A percentile compares a stretch with the other conserved stretches of the same genome.
These are phyloP conservation scores for Lepus timidus DNA, from an alignment of 2,113 vertebrate genomes.

Conservation along the genomic window DNA sequence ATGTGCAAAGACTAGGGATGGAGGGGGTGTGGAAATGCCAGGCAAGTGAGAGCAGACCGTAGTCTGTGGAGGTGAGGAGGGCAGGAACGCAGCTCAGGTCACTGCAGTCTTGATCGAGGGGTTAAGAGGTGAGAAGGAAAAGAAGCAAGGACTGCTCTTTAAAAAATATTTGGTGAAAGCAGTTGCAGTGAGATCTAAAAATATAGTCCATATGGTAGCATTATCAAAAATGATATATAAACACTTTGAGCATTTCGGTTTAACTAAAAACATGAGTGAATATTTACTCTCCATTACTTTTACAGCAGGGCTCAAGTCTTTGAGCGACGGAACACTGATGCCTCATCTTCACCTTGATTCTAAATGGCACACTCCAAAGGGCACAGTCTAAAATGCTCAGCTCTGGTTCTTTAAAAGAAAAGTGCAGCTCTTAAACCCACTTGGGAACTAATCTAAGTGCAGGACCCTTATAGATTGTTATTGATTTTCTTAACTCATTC, in stretches of 20 bases:
- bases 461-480: background rate
- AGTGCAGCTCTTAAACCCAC: background rate
- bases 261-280: background rate
- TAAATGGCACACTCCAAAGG: background rate
- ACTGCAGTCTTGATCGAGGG: background rate
- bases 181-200: background rate
- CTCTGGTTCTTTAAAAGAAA: background rate
- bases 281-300: background rate
- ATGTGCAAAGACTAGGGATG: background rate
- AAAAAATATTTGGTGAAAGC: background rate
- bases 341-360: background rate
- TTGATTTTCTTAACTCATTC: background rate
- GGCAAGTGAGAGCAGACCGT: background rate
- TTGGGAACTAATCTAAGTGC: background rate
- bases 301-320: background rate
- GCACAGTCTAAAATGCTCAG: background rate
- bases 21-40: background rate
- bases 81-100: too few relatives aligned
- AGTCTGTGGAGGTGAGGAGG: background rate
- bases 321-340: background rate
- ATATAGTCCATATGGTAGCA: background rate
- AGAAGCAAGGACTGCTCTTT: background rate
- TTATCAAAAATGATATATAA: background rate
- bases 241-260: background rate
- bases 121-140: background rate